These are phyloP conservation scores for Hippocampus abdominalis DNA, from an alignment of 2,113 vertebrate species.

Conservation along the genomic window DNA sequence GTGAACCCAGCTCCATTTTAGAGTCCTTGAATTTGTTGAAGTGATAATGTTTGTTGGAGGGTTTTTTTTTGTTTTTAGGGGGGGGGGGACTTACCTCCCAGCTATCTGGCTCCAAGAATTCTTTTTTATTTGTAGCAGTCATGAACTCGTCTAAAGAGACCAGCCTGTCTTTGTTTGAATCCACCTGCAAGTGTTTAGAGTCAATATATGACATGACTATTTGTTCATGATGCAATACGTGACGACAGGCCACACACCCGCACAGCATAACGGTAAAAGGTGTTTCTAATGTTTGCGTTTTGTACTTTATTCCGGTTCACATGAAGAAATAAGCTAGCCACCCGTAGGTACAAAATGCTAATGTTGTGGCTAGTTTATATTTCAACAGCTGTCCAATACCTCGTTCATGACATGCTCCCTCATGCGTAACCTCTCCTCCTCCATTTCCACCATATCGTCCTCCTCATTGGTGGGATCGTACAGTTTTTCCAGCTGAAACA, in stretches of 20 bases:
- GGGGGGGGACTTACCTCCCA: conserved; percentile 83
- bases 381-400: conserved; percentile 62
- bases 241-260: too few relatives aligned
- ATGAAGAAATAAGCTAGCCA: not conserved
- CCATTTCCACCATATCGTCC: conserved; percentile 98
- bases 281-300: not conserved
- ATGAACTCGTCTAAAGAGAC: conserved; percentile 92
- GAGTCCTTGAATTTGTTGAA: not conserved
- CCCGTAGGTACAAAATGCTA: not conserved
- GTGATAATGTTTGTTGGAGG: not conserved
- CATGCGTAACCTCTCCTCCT: conserved; percentile 95
- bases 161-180: conserved; percentile 86
- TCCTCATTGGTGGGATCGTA: conserved; percentile 95
- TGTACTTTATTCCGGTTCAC: not conserved
- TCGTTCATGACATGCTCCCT: conserved; percentile 98
- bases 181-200: conserved; percentile 74
- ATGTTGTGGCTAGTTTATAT: too few relatives aligned
- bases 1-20: not conserved
- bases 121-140: conserved; percentile 87
- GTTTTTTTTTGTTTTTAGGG: too few relatives aligned
- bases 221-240: too few relatives aligned
- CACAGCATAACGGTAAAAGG: not conserved
- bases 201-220: not conserved
- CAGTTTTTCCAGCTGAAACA: conserved; percentile 87
- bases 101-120: conserved; percentile 95